These are phyloP conservation scores for Platysternon megacephalum DNA, from an alignment of 2,113 vertebrate species.

Conservation along the genomic window DNA sequence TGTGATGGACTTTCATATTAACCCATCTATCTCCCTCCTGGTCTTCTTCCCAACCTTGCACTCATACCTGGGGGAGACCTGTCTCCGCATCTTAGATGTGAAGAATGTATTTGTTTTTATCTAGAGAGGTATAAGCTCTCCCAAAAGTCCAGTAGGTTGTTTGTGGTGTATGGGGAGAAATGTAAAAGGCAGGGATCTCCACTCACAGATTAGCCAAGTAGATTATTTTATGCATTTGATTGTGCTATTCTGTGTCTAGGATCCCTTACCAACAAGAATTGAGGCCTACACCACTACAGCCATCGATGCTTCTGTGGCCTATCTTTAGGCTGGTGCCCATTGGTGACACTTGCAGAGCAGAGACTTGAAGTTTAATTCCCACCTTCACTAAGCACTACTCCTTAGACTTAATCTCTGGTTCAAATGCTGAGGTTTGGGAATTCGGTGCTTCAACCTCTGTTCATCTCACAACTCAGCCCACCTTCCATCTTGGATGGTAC, in stretches of 20 bases:
- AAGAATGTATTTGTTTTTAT: neutral
- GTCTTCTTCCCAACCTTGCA: neutral
- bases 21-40: neutral
- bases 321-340: neutral
- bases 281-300: neutral
- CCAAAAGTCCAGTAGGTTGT: neutral
- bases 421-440: neutral
- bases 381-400: neutral
- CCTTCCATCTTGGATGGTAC: neutral
- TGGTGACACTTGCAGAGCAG: neutral
- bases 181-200: neutral
- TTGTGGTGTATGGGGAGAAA: neutral
- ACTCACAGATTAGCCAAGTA: neutral
- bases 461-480: neutral
- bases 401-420: neutral
- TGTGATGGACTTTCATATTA: neutral
- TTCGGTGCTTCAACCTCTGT: neutral
- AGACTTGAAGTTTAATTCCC: neutral
- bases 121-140: neutral
- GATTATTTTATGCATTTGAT: neutral
- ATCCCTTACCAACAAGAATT: neutral
- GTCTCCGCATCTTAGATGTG: too few relatives aligned
- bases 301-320: neutral
- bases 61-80: neutral
- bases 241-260: neutral